A percentile compares a stretch with the other conserved stretches of the same genome.
These are phyloP conservation scores for Drosophila rubida DNA, from an alignment of 2,888 invertebrate species.

Conservation along the genomic window DNA sequence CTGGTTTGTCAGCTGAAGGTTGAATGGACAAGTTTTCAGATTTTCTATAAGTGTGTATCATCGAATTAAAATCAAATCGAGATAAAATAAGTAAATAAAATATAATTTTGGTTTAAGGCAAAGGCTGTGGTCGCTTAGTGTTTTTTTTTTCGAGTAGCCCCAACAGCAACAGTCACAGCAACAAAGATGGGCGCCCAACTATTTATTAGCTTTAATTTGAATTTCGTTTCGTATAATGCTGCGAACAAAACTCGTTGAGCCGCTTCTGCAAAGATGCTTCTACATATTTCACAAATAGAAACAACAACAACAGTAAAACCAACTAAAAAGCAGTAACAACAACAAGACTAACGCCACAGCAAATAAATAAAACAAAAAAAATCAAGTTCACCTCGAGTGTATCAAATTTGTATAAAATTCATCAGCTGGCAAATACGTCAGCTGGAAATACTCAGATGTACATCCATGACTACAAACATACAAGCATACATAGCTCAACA, in stretches of 20 bases:
- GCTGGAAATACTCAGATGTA: conserved; percentile 50
- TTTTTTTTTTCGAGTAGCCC: not conserved
- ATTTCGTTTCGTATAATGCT: conserved; percentile 72
- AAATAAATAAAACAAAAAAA: conserved; percentile 31
- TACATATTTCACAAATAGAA: conserved; percentile 51
- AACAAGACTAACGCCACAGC: conserved; percentile 29
- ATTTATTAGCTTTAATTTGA: conserved; percentile 81
- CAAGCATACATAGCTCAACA: conserved; percentile 27
- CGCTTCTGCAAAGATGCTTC: conserved; percentile 75
- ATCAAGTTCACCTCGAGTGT: conserved; percentile 82
- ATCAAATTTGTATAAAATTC: conserved; percentile 78
- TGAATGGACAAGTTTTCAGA: conserved; percentile 67
- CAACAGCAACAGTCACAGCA: conserved; percentile 22
- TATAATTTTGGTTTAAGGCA: conserved; percentile 47
- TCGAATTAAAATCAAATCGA: conserved; percentile 58
- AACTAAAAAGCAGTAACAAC: conserved; percentile 11
- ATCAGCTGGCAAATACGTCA: conserved; percentile 77
- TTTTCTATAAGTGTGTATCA: conserved; percentile 36
- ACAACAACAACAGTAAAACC: conserved; percentile 28
- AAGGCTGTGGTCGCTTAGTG: conserved; percentile 36
- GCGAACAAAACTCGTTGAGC: conserved; percentile 68
- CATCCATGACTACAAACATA: conserved; percentile 1
- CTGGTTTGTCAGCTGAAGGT: conserved; percentile 54
- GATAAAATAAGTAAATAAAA: conserved; percentile 54
- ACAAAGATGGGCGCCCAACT: conserved; percentile 60